phyloP scores from a whole-genome alignment of 2,113 vertebrate species.

The Rhinoptilus africanus region DNA sequence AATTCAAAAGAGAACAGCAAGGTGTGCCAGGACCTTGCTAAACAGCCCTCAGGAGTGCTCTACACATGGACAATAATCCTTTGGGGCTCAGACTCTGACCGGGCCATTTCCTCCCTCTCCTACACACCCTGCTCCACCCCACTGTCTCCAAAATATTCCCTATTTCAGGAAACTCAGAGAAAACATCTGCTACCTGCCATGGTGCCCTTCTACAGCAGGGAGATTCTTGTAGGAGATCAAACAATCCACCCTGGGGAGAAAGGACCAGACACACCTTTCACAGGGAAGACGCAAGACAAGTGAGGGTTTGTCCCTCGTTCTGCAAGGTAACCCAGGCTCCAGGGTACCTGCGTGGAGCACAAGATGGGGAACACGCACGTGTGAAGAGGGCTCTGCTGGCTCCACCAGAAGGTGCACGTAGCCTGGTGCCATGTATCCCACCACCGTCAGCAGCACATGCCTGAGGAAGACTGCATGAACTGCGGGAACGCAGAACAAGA shows the following conservation, averaged over 20 bases:
- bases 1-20: too few relatives aligned
- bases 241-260: neutral
- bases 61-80: fast-evolving
- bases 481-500: fast-evolving
- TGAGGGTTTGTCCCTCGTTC: neutral
- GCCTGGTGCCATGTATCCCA: fast-evolving
- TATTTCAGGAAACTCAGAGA: neutral
- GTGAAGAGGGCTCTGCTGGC: neutral
- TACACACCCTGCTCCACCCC: too few relatives aligned
- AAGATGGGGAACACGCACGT: neutral
- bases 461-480: neutral
- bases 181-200: neutral
- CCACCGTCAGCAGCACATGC: neutral
- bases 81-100: neutral
- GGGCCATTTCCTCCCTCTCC: neutral
- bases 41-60: neutral
- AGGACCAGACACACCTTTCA: neutral
- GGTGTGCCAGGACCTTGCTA: neutral
- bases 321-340: neutral
- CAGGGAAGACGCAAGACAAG: neutral
- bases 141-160: neutral
- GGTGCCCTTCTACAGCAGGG: neutral
- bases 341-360: neutral
- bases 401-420: neutral
- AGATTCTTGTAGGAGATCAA: neutral